Conservation (phyloP, 2,797 vertebrate genomes). For the Petrocephalus sullivani region DNA sequence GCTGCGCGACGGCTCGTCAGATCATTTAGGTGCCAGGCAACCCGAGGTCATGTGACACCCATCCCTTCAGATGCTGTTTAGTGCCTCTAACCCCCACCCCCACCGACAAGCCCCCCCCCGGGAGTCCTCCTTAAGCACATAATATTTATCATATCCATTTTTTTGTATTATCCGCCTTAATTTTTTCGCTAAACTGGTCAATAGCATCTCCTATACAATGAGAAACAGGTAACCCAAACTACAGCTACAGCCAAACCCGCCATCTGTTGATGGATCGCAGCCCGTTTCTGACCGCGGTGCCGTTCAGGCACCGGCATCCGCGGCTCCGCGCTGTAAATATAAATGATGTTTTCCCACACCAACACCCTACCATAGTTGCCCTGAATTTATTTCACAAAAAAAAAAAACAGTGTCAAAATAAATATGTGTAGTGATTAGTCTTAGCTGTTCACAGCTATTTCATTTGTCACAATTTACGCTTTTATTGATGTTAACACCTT, state of each 20-base stretch:
- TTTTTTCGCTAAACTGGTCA: background rate
- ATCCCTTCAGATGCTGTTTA: background rate
- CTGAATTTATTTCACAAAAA: conserved; percentile 3
- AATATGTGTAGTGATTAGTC: conserved; percentile 16
- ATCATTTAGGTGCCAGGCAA: conserved; percentile 52
- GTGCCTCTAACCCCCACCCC: background rate
- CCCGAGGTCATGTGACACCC: conserved; percentile 13
- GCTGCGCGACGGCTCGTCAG: conserved; percentile 47
- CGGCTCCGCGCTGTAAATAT: background rate
- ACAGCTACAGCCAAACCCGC: background rate
- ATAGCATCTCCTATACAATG: background rate
- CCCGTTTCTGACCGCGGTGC: background rate
- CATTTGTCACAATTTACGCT: conserved; percentile 21
- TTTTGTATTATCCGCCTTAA: background rate
- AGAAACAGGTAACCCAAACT: background rate
- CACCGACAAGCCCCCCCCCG: background rate
- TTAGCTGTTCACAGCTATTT: conserved; percentile 19
- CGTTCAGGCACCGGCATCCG: background rate
- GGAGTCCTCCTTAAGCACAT: background rate
- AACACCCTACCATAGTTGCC: background rate
- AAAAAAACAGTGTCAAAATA: conserved; percentile 23
- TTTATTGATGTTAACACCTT: conserved; percentile 26
- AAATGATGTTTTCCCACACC: conserved; percentile 6
- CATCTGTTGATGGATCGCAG: background rate
- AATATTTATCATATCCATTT: background rate